A percentile compares a stretch with the other conserved stretches of the same genome.
phyloP scores from a whole-genome alignment of 1,140 invertebrate genomes.

The Meteorus sp. region DNA sequence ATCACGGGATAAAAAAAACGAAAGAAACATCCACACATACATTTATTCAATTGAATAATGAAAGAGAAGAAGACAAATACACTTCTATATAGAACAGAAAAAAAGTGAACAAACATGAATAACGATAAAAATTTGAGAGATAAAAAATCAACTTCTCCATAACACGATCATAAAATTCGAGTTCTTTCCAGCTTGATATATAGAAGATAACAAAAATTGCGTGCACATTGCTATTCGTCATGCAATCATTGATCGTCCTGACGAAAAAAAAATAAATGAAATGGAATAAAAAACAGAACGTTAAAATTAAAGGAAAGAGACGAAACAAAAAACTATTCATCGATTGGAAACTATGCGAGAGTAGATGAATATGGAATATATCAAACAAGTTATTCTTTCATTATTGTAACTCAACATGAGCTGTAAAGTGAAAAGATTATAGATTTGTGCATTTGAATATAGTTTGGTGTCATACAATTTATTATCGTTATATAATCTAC shows the following conservation, averaged over 20 bases:
- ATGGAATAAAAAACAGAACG: conserved; percentile 1
- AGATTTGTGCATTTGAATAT: conserved; percentile 20
- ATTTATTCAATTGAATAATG: background rate
- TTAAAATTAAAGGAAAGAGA: background rate
- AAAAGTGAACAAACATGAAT: background rate
- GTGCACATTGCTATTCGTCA: conserved; percentile 41
- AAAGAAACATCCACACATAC: no score
- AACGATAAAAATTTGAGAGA: background rate
- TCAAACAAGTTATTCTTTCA: conserved; percentile 13
- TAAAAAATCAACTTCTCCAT: background rate
- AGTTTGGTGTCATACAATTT: conserved; percentile 2
- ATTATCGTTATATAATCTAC: background rate
- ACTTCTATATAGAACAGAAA: background rate
- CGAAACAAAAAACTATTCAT: background rate
- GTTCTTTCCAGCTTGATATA: background rate
- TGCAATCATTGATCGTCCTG: conserved; percentile 32
- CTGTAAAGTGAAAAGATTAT: conserved; percentile 22
- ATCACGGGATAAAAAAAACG: no score
- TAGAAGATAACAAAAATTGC: conserved; percentile 24
- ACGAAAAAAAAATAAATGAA: conserved; percentile 5
- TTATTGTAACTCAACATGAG: conserved; percentile 12
- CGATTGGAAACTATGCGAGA: conserved; percentile 6
- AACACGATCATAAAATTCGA: conserved; percentile 12
- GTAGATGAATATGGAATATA: background rate
- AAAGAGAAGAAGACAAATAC: conserved; percentile 2